Evolutionary conservation across 2,797 vertebrate genomes (phyloP), one percentile per base, ranked within the genome.

Genomic region (Lophura swinhoii): DNA sequence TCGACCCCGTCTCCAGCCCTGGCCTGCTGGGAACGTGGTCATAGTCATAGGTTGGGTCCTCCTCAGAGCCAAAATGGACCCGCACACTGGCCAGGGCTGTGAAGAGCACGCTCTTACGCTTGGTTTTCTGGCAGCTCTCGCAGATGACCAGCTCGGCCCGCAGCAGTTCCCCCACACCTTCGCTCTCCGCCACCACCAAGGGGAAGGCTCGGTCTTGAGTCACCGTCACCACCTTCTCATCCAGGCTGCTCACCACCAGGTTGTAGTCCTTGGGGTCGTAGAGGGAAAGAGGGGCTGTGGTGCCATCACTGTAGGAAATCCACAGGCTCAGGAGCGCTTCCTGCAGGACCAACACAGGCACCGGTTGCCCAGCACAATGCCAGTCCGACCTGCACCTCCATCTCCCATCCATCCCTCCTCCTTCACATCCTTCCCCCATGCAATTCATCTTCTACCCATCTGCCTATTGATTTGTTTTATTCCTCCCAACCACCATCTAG

Each of bases 221-320:
- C 67, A 99, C 98, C 0, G 98, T 98, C 67, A 98, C 98, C 53
- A 99, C 98, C 33, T 98, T 98, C 94, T 99, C 98, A 0, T 99
- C 98, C 96, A 98, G 96, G 26, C 98, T 98, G 94, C 97, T 99
- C 94, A 99, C 98, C n/a, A 99, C 98, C 94, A 99, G 97, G 89
- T 98, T 99, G 87, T 99, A 99, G 98, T 99, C 99, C 97, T 99
- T 99, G 70, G 98, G 98, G 94, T 99, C 98, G 21, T 99, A 99
- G 81, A 99, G 98, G 81, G 98, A 98, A 88, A 99, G 98, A 0
- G 99, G 98, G 15, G 98, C 98, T 0, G 98, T 98, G 51, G 99
- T 99, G 96, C 98, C 98, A 11, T 99, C 99, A 2, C 99, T 99
- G 98, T 99, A 99, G 88, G 98, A 98, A 95, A 99, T 98, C 99